A percentile compares a stretch with the other conserved stretches of the same genome.
These are phyloP conservation scores for Pipistrellus kuhlii DNA, from an alignment of 2,797 vertebrate species.

Conservation along the genomic window DNA sequence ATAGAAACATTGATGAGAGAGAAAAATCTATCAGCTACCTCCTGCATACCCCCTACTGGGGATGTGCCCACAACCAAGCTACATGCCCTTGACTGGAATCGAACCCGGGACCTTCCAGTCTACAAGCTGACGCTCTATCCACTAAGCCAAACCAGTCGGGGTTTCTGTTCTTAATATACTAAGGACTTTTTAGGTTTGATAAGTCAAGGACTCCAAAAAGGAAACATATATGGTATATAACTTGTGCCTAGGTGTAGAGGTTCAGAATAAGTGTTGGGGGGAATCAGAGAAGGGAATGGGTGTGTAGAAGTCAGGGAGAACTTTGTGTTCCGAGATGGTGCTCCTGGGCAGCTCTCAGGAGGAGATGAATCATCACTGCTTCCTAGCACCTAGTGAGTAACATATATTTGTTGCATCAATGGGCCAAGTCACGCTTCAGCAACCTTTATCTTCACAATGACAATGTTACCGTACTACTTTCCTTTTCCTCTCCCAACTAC, in stretches of 20 bases:
- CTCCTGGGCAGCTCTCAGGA: neutral
- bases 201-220: neutral
- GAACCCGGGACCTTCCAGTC: too few relatives aligned
- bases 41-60: too few relatives aligned
- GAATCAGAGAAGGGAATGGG: constrained; percentile 46
- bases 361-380: neutral
- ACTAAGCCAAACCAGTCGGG: too few relatives aligned
- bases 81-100: too few relatives aligned
- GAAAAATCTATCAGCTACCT: too few relatives aligned
- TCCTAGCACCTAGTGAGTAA: constrained; percentile 9
- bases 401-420: neutral
- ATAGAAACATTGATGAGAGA: too few relatives aligned
- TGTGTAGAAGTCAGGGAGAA: constrained; percentile 31
- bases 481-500: neutral
- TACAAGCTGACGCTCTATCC: too few relatives aligned
- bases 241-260: neutral
- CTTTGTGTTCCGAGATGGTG: neutral
- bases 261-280: constrained; percentile 20
- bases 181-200: constrained; percentile 54
- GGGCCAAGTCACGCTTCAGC: neutral
- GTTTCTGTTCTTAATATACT: constrained; percentile 16
- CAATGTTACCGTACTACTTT: neutral
- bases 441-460: constrained; percentile 30
- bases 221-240: constrained; percentile 17
- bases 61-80: too few relatives aligned